Evolutionary conservation across 2,113 vertebrate genomes (phyloP), one percentile per base, ranked within the genome.

Genomic region (Channa maculata): DNA sequence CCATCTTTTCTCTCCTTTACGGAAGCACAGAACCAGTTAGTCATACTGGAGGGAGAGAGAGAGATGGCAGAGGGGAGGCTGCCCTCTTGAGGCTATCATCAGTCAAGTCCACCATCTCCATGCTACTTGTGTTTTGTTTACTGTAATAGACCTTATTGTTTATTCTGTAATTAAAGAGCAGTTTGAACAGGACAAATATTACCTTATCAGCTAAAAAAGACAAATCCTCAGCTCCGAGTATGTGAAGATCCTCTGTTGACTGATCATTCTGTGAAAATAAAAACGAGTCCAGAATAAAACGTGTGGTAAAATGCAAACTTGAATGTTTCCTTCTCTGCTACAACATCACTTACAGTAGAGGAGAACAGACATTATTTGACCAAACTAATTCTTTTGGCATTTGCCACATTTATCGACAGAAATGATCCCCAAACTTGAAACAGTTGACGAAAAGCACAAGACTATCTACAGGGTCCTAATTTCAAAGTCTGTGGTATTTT

Each of bases 201-300:
- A 97, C 96, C 95, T 97, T 96, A 84, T 95, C 96, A 57, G 92
- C 87, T 88, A 97, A 90, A 76, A 93, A 90, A 34, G 95, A 95
- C 82, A 98, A 91, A 85, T 96, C 96, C 41, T 96, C 93, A 44
- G 91, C 95, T 93, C 95, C 96, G 0, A 94, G 88, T 58, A 96
- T 97, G 85, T 96, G 95, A 82, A 95, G 94, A 83, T 96, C 92
- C 59, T 93, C 93, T 82, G 94, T 94, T 3, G 95, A 95, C 48
- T 94, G 91, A 84, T 96, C 95, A 55, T 97, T 97, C 96, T 93
- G 79, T 41, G 14, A 52, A 68, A 51, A 63, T 4, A 51, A 50
- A 81, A 24, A 24, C 24, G 24, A 24, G 34, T 9, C 1, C 14
- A 59, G 2, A 51, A 48, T n/a, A 63, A 11, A 15, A 2, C 57